phyloP scores from a whole-genome alignment of 2,113 vertebrate species.

The Psilopsiagon aurifrons region DNA sequence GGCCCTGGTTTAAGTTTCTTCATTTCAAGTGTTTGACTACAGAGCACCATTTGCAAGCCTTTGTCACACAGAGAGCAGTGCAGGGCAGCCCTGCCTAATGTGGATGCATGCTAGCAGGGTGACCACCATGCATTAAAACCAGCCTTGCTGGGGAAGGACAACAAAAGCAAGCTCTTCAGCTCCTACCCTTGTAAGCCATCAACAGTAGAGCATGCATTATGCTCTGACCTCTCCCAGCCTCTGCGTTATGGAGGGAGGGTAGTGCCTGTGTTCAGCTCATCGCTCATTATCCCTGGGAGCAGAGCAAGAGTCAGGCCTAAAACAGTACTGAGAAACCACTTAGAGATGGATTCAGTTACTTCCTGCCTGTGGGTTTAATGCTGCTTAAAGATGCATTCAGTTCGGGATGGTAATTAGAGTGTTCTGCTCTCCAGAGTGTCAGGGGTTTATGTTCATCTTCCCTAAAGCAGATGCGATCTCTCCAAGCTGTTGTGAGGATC shows the following conservation, averaged over 20 bases:
- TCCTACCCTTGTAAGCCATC: neutral
- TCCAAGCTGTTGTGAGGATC: neutral
- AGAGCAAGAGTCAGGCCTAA: neutral
- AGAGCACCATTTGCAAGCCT: neutral
- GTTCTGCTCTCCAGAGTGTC: neutral
- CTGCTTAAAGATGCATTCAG: neutral
- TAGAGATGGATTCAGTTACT: neutral
- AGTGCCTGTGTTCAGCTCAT: neutral
- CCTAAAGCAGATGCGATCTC: neutral
- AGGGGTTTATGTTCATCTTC: neutral
- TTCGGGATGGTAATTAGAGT: neutral
- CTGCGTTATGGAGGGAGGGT: fast-evolving
- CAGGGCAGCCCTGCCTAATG: neutral
- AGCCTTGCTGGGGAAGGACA: neutral
- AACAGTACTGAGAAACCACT: neutral
- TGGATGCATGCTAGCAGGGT: neutral
- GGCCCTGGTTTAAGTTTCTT: neutral
- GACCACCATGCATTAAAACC: neutral
- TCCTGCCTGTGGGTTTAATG: neutral
- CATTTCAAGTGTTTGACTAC: neutral
- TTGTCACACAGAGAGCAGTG: neutral
- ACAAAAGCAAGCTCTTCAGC: neutral
- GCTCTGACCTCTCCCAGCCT: neutral
- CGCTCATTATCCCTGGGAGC: neutral
- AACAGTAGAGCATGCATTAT: fast-evolving